Evolutionary conservation across 2,888 invertebrate species (phyloP).

Genomic region (Heteromyza rotundicornis): DNA sequence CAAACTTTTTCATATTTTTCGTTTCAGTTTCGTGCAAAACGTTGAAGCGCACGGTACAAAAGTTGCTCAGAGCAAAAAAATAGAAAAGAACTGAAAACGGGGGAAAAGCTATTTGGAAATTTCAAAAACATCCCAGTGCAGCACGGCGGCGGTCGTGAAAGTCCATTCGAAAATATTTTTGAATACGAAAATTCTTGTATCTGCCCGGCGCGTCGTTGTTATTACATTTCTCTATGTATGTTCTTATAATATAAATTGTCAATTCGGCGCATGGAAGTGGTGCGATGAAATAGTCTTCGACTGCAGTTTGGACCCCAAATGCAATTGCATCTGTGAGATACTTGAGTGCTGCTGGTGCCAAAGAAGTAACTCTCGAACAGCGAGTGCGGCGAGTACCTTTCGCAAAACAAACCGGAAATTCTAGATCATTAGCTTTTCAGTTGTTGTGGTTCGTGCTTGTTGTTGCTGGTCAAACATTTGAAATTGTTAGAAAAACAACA

Average conservation of each 20-base stretch:
- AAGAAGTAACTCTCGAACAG: too few species aligned
- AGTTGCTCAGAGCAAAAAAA: slow-evolving; percentile 19
- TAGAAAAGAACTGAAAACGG: slow-evolving; percentile 21
- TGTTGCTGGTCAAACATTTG: background rate
- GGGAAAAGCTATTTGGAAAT: slow-evolving; percentile 24
- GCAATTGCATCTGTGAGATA: background rate
- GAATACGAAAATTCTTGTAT: too few species aligned
- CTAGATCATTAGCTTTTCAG: slow-evolving; percentile 36
- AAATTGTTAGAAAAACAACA: too few species aligned
- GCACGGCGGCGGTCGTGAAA: too few species aligned
- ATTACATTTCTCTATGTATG: too few species aligned
- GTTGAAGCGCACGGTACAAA: slow-evolving; percentile 46
- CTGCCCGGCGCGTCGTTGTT: too few species aligned
- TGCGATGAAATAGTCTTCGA: too few species aligned
- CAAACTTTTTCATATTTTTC: slow-evolving; percentile 45
- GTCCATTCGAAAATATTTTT: too few species aligned
- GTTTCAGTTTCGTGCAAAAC: slow-evolving; percentile 54
- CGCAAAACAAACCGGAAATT: slow-evolving; percentile 51
- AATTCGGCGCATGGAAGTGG: too few species aligned
- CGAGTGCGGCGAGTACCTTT: too few species aligned
- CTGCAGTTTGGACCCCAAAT: too few species aligned
- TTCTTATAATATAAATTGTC: too few species aligned
- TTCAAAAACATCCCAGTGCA: slow-evolving; percentile 14
- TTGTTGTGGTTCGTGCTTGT: slow-evolving; percentile 8
- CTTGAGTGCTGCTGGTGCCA: background rate